phyloP scores from a whole-genome alignment of 1,140 invertebrate genomes.

The Drosophila pachea region DNA sequence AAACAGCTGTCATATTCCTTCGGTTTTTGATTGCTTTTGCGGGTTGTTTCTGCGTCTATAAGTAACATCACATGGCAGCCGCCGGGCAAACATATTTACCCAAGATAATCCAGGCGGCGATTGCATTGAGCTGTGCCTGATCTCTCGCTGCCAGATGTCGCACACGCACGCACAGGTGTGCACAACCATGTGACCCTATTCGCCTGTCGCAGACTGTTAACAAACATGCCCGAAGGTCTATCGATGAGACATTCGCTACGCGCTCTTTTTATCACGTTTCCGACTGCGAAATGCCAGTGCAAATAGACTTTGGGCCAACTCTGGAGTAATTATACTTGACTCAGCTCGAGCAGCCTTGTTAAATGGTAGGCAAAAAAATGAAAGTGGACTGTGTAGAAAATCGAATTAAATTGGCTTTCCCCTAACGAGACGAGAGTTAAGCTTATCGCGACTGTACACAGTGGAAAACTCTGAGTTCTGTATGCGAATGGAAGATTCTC shows the following conservation, averaged over 20 bases:
- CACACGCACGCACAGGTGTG: background rate
- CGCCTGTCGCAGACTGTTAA: constrained; percentile 26
- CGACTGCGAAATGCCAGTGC: constrained; percentile 19
- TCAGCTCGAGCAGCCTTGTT: background rate
- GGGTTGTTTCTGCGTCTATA: background rate
- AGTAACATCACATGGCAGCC: constrained; percentile 22
- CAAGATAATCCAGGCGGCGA: constrained; percentile 20
- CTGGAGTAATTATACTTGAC: constrained; percentile 7
- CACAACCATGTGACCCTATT: constrained; percentile 38
- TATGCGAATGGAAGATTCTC: no score
- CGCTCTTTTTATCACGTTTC: constrained; percentile 32
- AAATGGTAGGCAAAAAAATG: background rate
- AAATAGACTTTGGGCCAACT: constrained; percentile 6
- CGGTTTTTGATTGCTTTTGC: constrained; percentile 31
- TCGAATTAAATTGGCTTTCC: background rate
- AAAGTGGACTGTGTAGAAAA: background rate
- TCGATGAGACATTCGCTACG: constrained; percentile 5
- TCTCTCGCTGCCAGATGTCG: background rate
- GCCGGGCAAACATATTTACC: constrained; percentile 19
- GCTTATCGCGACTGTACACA: background rate
- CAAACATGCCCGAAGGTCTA: constrained; percentile 28
- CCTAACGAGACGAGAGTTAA: background rate
- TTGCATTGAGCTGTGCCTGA: constrained; percentile 1
- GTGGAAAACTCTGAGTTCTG: background rate
- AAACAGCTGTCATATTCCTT: constrained; percentile 32